Evolutionary conservation across 2,888 invertebrate genomes (phyloP).

Genomic region (Zygaena filipendulae): DNA sequence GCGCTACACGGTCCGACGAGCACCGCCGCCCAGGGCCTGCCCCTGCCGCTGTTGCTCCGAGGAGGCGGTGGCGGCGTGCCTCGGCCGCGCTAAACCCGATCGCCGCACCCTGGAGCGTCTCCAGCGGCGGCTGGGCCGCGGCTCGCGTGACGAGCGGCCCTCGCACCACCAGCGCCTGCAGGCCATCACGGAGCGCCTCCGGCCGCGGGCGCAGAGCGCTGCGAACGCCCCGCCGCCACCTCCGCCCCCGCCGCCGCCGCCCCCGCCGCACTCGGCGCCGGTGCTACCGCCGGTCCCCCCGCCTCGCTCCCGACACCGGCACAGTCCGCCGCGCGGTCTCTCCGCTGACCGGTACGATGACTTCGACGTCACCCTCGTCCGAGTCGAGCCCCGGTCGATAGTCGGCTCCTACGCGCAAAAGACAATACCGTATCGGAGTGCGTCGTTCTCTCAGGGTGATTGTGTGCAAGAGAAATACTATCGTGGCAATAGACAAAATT

Average conservation of each 20-base stretch:
- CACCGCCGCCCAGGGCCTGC: conserved; percentile 70
- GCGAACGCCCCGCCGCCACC: conserved; percentile 28
- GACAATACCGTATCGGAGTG: conserved; percentile 81
- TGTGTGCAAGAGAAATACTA: conserved; percentile 71
- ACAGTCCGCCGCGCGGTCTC: conserved; percentile 58
- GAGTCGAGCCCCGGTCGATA: conserved; percentile 70
- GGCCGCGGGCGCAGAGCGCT: conserved; percentile 58
- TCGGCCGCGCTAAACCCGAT: conserved; percentile 60
- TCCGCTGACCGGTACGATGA: conserved; percentile 56
- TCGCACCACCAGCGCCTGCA: conserved; percentile 76
- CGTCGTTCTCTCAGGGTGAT: conserved; percentile 90
- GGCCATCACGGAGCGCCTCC: conserved; percentile 83
- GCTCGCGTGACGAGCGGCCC: conserved; percentile 60
- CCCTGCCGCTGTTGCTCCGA: conserved; percentile 68
- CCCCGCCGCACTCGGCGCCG: conserved; percentile 60
- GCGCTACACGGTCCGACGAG: conserved; percentile 76
- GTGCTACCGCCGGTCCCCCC: conserved; percentile 67
- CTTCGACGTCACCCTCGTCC: conserved; percentile 60
- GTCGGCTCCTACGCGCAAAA: conserved; percentile 73
- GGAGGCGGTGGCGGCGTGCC: conserved; percentile 65
- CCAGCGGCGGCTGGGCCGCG: conserved; percentile 79
- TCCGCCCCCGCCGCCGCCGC: conserved; percentile 48
- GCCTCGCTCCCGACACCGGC: conserved; percentile 59
- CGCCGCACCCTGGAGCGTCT: conserved; percentile 84
- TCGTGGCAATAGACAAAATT: conserved; percentile 39